phyloP scores from a whole-genome alignment of 2,888 invertebrate genomes.

The Caenorhabditis sinica region DNA sequence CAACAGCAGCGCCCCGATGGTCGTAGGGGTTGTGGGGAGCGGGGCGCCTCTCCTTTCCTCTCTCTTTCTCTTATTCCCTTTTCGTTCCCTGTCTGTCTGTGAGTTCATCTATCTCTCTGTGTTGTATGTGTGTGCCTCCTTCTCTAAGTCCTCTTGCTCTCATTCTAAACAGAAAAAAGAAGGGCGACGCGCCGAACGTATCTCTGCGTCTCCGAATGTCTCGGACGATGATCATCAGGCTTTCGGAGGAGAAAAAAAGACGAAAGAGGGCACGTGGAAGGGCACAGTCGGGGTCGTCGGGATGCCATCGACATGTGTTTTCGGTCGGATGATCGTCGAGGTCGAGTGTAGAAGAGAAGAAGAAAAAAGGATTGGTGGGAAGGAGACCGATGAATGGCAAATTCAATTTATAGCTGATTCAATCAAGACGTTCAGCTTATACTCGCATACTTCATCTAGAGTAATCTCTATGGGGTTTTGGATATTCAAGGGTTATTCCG shows the following conservation, averaged over 20 bases:
- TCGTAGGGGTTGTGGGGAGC: constrained; percentile 45
- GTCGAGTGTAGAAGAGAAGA: neutral
- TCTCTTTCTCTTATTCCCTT: constrained; percentile 14
- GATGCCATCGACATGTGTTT: constrained; percentile 54
- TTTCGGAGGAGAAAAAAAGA: constrained; percentile 28
- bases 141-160: constrained; percentile 8
- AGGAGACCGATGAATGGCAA: neutral
- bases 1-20: constrained; percentile 25
- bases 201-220: constrained; percentile 46
- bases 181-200: constrained; percentile 41
- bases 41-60: constrained; percentile 42
- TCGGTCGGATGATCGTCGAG: constrained; percentile 47
- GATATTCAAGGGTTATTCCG: no score
- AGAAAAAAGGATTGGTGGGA: constrained; percentile 4
- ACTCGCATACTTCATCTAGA: constrained; percentile 2
- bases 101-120: constrained; percentile 23
- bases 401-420: constrained; percentile 7
- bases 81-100: constrained; percentile 11
- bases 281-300: constrained; percentile 34
- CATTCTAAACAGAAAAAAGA: neutral
- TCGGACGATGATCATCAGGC: constrained; percentile 35
- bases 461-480: neutral
- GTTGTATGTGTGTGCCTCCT: neutral
- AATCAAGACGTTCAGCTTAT: constrained; percentile 1
- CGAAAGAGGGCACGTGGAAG: constrained; percentile 53